Percentiles rank a stretch among this genome's conserved stretches.
These are phyloP conservation scores for Xerus rutilus DNA, from an alignment of 2,797 vertebrate genomes.

Conservation along the genomic window DNA sequence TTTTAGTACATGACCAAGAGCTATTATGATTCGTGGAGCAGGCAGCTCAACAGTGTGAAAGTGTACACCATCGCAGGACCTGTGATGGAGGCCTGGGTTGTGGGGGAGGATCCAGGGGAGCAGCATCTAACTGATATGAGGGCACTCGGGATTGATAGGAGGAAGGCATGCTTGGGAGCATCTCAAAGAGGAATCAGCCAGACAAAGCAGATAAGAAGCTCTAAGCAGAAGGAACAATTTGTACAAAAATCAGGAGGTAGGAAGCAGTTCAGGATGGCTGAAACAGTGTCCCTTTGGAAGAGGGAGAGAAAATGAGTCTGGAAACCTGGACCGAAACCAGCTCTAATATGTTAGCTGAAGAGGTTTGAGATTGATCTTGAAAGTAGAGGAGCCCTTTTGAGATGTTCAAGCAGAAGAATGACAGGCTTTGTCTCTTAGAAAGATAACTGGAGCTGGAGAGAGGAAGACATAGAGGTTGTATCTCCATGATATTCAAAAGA, in stretches of 20 bases:
- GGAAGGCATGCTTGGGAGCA: background rate
- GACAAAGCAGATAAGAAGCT: background rate
- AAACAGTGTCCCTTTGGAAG: background rate
- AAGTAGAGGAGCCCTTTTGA: background rate
- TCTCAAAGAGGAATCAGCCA: background rate
- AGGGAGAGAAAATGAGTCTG: background rate
- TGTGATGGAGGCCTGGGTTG: background rate
- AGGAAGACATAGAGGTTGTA: background rate
- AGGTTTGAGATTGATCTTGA: slow-evolving; percentile 43
- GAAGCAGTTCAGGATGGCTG: background rate
- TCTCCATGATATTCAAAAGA: background rate
- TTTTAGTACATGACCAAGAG: background rate
- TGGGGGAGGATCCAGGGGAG: background rate
- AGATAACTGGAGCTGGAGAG: background rate
- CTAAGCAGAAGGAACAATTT: background rate
- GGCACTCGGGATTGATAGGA: background rate
- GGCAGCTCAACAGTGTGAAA: background rate
- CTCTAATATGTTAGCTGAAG: background rate
- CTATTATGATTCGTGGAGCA: background rate
- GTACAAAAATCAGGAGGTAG: background rate
- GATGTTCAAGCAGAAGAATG: background rate
- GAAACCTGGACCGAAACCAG: slow-evolving; percentile 9
- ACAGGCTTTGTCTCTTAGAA: background rate
- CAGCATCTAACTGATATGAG: background rate
- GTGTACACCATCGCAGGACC: background rate